Percentiles rank a stretch among this genome's conserved stretches.
Evolutionary conservation across 2,113 vertebrate genomes (phyloP).

Genomic region (Ivindomyrus marchei): DNA sequence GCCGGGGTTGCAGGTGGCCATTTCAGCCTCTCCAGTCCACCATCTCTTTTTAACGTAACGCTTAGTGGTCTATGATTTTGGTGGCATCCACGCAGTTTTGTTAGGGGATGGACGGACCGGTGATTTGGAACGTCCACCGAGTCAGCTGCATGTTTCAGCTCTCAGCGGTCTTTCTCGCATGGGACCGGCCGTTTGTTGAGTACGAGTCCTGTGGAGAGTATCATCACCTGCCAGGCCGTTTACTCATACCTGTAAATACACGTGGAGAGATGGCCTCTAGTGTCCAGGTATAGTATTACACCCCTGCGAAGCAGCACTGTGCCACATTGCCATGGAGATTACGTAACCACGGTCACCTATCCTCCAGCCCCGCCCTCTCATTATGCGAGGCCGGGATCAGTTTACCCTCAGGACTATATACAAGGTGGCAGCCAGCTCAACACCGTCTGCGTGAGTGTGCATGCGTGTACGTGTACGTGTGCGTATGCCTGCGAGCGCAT

Average conservation of each 20-base stretch:
- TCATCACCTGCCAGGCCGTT: background rate
- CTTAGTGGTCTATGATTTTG: background rate
- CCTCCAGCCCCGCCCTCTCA: background rate
- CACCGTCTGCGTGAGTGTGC: conserved; percentile 27
- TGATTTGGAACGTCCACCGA: background rate
- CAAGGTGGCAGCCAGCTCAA: background rate
- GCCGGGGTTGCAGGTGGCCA: background rate
- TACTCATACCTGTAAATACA: background rate
- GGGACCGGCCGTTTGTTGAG: background rate
- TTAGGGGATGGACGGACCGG: background rate
- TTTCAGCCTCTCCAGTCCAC: background rate
- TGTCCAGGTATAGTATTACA: conserved; percentile 8
- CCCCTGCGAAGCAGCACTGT: background rate
- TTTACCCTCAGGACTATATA: background rate
- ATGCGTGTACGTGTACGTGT: conserved; percentile 26
- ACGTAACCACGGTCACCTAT: background rate
- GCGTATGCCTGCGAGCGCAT: background rate
- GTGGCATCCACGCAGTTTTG: background rate
- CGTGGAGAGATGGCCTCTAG: conserved; percentile 4
- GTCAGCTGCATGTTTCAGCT: background rate
- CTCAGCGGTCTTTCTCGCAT: background rate
- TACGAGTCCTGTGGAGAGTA: background rate
- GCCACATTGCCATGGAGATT: background rate
- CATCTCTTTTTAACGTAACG: background rate
- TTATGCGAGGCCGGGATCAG: background rate